Conservation (phyloP, 2,888 invertebrate species). For the Ceraclea dissimilis region DNA sequence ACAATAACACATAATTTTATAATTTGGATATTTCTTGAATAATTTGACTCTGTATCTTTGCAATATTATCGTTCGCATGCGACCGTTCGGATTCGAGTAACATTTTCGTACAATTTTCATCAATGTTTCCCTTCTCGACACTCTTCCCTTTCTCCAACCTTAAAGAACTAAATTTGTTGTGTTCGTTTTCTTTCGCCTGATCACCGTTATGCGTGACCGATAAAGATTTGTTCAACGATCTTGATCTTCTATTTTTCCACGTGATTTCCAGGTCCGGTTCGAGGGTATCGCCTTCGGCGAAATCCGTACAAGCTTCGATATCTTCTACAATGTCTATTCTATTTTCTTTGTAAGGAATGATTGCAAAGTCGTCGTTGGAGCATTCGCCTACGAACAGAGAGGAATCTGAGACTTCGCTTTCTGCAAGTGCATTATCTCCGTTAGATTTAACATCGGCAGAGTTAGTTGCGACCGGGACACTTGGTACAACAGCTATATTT, state of each 20-base stretch:
- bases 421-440: not conserved
- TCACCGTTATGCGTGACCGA: not conserved
- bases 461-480: not conserved
- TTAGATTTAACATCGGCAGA: not conserved
- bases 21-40: constrained; percentile 3
- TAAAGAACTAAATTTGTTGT: constrained; percentile 4
- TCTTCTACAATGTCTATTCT: constrained; percentile 21
- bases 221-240: not conserved
- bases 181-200: not conserved
- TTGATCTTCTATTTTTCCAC: constrained; percentile 15
- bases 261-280: constrained; percentile 21
- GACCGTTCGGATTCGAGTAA: constrained; percentile 16
- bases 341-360: constrained; percentile 25
- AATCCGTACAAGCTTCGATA: constrained; percentile 23
- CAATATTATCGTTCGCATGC: constrained; percentile 15
- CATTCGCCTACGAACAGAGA: constrained; percentile 18
- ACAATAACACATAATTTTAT: not conserved
- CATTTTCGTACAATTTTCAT: constrained; percentile 18
- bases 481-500: not conserved
- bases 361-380: constrained; percentile 20
- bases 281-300: constrained; percentile 18
- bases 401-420: constrained; percentile 6
- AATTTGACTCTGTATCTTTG: not conserved
- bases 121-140: not conserved
- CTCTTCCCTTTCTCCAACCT: not conserved